phyloP scores from a whole-genome alignment of 2,888 invertebrate genomes.

The Pocota personata region DNA sequence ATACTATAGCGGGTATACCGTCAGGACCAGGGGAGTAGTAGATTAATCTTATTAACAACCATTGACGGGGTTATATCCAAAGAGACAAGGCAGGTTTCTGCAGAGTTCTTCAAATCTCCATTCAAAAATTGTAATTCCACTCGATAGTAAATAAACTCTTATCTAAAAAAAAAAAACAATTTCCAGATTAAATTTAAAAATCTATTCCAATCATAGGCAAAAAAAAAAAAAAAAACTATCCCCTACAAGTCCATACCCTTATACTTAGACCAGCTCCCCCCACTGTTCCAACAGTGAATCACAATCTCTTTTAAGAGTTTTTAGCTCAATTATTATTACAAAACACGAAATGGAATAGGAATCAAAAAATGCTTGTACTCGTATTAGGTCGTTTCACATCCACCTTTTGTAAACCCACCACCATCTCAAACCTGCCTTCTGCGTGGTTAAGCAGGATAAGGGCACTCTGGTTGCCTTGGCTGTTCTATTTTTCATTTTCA shows the following conservation, averaged over 20 bases:
- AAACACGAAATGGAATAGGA: background rate
- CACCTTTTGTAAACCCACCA: background rate
- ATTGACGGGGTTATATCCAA: too few relatives aligned
- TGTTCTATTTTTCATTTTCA: constrained; percentile 10
- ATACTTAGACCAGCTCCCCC: background rate
- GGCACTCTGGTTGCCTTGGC: constrained; percentile 16
- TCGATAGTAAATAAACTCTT: too few relatives aligned
- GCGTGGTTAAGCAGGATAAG: background rate
- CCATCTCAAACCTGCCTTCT: background rate
- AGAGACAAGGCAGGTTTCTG: too few relatives aligned
- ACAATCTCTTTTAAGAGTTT: background rate
- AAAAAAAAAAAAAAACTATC: too few relatives aligned
- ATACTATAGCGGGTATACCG: too few relatives aligned
- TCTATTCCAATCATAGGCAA: too few relatives aligned
- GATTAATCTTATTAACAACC: too few relatives aligned
- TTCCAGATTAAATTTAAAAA: too few relatives aligned
- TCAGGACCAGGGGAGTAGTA: too few relatives aligned
- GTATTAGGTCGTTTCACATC: background rate
- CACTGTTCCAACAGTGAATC: background rate
- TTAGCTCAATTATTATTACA: background rate
- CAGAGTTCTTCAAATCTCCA: too few relatives aligned
- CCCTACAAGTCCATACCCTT: background rate
- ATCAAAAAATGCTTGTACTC: background rate
- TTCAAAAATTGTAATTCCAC: too few relatives aligned
- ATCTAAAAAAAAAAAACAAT: too few relatives aligned